A percentile compares a stretch with the other conserved stretches of the same genome.
These are phyloP conservation scores for Ivindomyrus marchei DNA, from an alignment of 2,113 vertebrate species.

Conservation along the genomic window DNA sequence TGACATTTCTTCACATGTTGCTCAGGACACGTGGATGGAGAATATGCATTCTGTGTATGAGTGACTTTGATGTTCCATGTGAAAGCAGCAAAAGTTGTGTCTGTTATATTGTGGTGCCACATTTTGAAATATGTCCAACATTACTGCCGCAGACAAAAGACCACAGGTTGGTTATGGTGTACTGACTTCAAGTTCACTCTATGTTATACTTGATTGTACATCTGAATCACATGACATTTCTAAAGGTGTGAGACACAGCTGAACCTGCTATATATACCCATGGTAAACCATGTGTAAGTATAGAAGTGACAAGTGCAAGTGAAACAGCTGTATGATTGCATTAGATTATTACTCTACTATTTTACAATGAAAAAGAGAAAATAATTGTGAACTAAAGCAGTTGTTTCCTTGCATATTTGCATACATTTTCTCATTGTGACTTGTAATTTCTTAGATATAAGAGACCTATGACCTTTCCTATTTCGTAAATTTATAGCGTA, in stretches of 20 bases:
- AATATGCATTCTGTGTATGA: neutral
- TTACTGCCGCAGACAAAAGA: neutral
- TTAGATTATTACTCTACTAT: neutral
- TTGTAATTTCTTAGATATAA: neutral
- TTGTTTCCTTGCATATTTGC: neutral
- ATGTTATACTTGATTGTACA: neutral
- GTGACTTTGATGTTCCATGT: neutral
- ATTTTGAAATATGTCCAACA: neutral
- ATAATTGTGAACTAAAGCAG: neutral
- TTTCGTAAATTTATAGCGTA: neutral
- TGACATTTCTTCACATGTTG: neutral
- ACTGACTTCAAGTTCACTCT: neutral
- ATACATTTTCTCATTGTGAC: neutral
- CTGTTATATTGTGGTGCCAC: neutral
- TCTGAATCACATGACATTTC: neutral
- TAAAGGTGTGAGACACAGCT: neutral
- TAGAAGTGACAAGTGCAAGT: neutral
- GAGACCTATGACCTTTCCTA: conserved; percentile 3
- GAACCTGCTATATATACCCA: neutral
- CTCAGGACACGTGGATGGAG: neutral
- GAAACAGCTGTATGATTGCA: neutral
- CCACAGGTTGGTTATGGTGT: neutral
- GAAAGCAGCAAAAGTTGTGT: neutral
- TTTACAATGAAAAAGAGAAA: neutral
- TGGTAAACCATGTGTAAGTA: neutral